Evolutionary conservation across 2,797 vertebrate species (phyloP).

Genomic region (Amniataba percoides): DNA sequence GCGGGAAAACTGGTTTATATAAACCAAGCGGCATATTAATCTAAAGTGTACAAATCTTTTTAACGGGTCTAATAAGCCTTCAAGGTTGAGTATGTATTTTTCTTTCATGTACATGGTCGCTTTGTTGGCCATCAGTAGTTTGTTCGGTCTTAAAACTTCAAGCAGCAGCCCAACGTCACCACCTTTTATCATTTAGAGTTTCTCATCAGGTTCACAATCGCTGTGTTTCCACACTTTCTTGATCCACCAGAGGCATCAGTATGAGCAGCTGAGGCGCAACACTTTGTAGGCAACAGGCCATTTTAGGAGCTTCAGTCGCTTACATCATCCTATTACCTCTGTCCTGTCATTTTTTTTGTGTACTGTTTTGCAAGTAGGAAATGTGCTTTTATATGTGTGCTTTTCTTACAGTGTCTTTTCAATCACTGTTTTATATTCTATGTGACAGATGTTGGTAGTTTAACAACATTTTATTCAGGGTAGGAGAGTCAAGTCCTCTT

Average conservation of each 20-base stretch:
- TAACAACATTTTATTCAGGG: slow-evolving; percentile 22
- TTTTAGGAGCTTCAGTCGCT: slow-evolving; percentile 48
- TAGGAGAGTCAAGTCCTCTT: slow-evolving; percentile 5
- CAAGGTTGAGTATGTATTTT: neutral
- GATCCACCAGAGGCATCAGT: slow-evolving; percentile 18
- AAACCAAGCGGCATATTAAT: neutral
- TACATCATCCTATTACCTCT: slow-evolving; percentile 43
- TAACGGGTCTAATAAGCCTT: neutral
- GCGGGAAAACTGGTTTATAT: slow-evolving; percentile 2
- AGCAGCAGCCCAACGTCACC: neutral
- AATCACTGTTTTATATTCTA: slow-evolving; percentile 43
- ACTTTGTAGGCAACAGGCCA: slow-evolving; percentile 20
- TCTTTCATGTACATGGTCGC: neutral
- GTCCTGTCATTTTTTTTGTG: slow-evolving; percentile 50
- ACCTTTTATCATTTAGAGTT: slow-evolving; percentile 1
- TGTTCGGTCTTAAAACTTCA: slow-evolving; percentile 1
- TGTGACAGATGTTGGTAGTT: slow-evolving; percentile 24
- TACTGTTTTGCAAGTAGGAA: slow-evolving; percentile 42
- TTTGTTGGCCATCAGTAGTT: neutral
- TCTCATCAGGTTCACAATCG: slow-evolving; percentile 11
- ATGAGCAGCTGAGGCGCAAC: slow-evolving; percentile 14
- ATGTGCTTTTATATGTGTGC: slow-evolving; percentile 43
- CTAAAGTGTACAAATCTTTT: neutral
- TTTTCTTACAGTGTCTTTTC: slow-evolving; percentile 49
- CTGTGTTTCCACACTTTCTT: slow-evolving; percentile 18